A percentile compares a stretch with the other conserved stretches of the same genome.
Conservation (phyloP, 2,888 invertebrate species). For the Ophion costatus region DNA sequence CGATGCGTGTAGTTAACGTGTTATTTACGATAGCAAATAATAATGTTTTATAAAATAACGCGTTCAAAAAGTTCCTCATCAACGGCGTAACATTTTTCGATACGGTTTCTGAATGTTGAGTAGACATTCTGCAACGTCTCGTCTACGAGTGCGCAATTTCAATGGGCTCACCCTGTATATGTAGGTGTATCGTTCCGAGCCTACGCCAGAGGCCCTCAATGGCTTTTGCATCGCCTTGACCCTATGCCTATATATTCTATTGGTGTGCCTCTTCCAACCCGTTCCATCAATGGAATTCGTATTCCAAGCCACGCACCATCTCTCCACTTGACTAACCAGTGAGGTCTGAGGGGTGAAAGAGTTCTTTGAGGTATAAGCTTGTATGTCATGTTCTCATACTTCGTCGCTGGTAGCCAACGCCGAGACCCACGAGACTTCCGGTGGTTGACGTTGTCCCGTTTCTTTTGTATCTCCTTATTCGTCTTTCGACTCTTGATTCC, state of each 20-base stretch:
- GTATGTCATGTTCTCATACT: constrained; percentile 38
- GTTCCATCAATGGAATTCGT: constrained; percentile 74
- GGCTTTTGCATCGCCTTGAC: not conserved
- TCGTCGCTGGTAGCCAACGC: constrained; percentile 44
- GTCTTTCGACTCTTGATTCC: too few species aligned
- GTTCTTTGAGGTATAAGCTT: constrained; percentile 16
- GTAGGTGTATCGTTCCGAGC: too few species aligned
- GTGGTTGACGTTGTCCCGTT: constrained; percentile 45
- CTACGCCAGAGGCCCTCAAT: too few species aligned
- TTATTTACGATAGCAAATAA: too few species aligned
- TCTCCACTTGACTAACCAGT: constrained; percentile 52
- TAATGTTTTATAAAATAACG: too few species aligned
- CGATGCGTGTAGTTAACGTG: too few species aligned
- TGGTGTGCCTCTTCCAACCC: constrained; percentile 45
- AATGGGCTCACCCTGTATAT: too few species aligned
- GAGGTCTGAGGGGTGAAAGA: not conserved
- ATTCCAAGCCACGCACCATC: constrained; percentile 74
- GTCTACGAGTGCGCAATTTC: too few species aligned
- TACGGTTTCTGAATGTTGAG: too few species aligned
- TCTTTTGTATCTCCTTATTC: not conserved
- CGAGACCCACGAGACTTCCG: constrained; percentile 53
- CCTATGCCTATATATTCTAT: constrained; percentile 7
- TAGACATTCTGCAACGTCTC: too few species aligned
- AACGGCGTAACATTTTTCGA: too few species aligned
- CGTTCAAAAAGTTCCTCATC: too few species aligned